Evolutionary conservation across 1,140 invertebrate genomes (phyloP).

Genomic region (Temnothorax curvispinosus): DNA sequence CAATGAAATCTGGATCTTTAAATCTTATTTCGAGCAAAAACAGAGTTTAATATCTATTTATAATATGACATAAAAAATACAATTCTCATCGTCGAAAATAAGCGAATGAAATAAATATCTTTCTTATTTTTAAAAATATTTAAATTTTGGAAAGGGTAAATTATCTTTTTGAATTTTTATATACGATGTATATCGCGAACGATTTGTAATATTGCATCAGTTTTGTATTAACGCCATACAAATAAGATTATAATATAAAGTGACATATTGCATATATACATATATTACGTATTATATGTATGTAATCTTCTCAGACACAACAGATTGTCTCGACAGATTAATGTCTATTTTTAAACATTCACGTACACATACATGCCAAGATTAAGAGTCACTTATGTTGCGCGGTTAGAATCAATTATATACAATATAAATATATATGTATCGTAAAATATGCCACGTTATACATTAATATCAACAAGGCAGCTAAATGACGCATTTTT

Average conservation of each 20-base stretch:
- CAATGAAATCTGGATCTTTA: not conserved
- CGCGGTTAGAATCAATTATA: no score
- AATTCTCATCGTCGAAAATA: not conserved
- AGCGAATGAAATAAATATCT: not conserved
- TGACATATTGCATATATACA: not conserved
- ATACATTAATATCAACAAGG: not conserved
- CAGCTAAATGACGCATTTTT: not conserved
- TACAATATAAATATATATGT: not conserved
- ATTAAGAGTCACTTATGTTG: not conserved
- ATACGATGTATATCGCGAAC: not conserved
- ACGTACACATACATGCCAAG: not conserved
- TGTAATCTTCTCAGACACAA: not conserved
- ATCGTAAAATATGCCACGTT: not conserved
- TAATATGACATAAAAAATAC: not conserved
- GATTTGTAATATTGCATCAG: not conserved
- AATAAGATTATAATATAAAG: constrained; percentile 7
- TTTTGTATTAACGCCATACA: not conserved
- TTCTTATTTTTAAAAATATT: not conserved
- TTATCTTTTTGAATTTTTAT: not conserved
- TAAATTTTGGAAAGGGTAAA: not conserved
- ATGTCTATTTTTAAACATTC: constrained; percentile 15
- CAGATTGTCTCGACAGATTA: constrained; percentile 5
- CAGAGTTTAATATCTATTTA: not conserved
- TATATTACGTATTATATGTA: not conserved
- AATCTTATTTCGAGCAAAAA: not conserved